These are phyloP conservation scores for Alviniconcha marisindica DNA, from an alignment of 1,140 invertebrate genomes.

Conservation along the genomic window DNA sequence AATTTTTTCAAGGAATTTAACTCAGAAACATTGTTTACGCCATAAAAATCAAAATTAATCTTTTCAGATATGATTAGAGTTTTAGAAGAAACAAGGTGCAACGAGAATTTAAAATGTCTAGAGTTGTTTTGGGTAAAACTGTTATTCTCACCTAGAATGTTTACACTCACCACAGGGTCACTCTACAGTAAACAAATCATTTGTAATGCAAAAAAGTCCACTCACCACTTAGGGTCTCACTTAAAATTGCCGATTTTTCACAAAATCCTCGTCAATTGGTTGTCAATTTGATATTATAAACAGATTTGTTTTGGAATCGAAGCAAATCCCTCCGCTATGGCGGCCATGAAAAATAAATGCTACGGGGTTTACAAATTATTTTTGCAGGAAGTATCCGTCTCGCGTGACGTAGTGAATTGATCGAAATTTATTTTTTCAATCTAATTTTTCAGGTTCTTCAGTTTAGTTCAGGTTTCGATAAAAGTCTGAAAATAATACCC, in stretches of 20 bases:
- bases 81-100: too few species aligned
- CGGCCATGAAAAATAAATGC: slow-evolving; percentile 61
- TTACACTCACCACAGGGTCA: slow-evolving; percentile 28
- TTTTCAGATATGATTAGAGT: too few species aligned
- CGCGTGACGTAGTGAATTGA: slow-evolving; percentile 36
- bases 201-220: not conserved
- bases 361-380: slow-evolving; percentile 56
- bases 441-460: not conserved
- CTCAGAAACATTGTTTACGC: too few species aligned
- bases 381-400: slow-evolving; percentile 35
- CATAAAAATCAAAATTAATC: too few species aligned
- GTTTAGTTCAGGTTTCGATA: not conserved
- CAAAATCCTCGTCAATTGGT: not conserved
- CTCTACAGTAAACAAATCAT: not conserved
- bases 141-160: slow-evolving; percentile 3
- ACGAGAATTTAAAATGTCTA: too few species aligned
- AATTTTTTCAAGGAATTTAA: too few species aligned
- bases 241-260: not conserved
- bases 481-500: not conserved
- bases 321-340: slow-evolving; percentile 49
- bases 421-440: slow-evolving; percentile 21
- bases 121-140: not conserved
- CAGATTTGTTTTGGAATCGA: slow-evolving; percentile 30
- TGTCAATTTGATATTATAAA: not conserved
- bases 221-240: not conserved